These are phyloP conservation scores for Cyprinus carpio DNA, from an alignment of 2,113 vertebrate species.

Conservation along the genomic window DNA sequence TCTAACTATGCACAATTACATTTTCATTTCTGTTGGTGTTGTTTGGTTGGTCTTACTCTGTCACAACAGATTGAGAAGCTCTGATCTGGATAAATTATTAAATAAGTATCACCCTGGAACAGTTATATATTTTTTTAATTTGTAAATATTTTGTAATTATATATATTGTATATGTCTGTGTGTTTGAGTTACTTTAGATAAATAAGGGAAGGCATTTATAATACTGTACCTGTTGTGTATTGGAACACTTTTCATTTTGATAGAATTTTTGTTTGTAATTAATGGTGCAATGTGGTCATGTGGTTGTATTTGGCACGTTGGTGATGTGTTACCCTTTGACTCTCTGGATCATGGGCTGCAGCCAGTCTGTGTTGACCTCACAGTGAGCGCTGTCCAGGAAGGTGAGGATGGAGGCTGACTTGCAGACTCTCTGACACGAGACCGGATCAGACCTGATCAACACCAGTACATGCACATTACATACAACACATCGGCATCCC, in stretches of 20 bases:
- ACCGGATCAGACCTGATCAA: constrained; percentile 89
- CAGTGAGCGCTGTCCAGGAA: constrained; percentile 99
- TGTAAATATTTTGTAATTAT: no score
- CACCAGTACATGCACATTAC: background rate
- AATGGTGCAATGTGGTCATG: background rate
- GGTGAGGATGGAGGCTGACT: constrained; percentile 86
- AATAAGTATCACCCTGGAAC: no score
- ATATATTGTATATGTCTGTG: no score
- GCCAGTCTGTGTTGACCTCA: constrained; percentile 94
- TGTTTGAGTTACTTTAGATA: no score
- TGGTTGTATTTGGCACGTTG: constrained; percentile 58
- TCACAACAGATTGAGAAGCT: no score
- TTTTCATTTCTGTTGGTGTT: no score
- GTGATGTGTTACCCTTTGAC: constrained; percentile 84
- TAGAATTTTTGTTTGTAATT: background rate
- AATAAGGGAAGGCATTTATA: no score
- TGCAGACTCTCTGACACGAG: constrained; percentile 88
- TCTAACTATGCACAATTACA: no score
- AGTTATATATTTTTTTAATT: no score
- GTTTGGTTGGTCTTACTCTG: no score
- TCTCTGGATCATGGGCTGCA: constrained; percentile 95
- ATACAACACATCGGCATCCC: background rate
- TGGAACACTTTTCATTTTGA: background rate
- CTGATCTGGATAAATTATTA: no score
- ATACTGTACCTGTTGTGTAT: background rate